phyloP scores from a whole-genome alignment of 1,140 invertebrate genomes.

The Monomorium pharaonis region DNA sequence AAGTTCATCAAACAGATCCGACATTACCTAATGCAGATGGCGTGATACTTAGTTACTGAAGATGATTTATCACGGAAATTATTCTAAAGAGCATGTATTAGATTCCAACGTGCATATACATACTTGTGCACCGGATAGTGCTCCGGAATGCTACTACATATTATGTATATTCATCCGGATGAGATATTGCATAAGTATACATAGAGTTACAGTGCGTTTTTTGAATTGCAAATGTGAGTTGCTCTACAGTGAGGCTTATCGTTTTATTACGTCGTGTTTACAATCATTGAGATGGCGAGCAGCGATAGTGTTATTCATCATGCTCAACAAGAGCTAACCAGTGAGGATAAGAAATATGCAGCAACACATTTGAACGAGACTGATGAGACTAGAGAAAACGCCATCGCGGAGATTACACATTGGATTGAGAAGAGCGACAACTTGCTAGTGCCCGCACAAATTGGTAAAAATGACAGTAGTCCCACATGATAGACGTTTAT shows the following conservation, averaged over 20 bases:
- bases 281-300: neutral
- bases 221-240: neutral
- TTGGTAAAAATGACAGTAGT: slow-evolving; percentile 71
- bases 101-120: no score
- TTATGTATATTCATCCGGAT: no score
- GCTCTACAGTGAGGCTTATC: neutral
- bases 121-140: no score
- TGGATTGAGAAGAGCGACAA: slow-evolving; percentile 71
- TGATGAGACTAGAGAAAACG: slow-evolving; percentile 67
- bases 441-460: slow-evolving; percentile 64
- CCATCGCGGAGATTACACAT: slow-evolving; percentile 75
- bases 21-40: no score
- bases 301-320: neutral
- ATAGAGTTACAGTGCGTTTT: no score
- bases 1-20: no score
- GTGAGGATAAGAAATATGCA: slow-evolving; percentile 60
- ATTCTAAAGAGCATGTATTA: no score
- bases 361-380: slow-evolving; percentile 78
- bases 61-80: no score
- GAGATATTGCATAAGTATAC: no score
- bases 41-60: no score
- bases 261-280: neutral
- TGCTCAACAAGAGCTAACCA: neutral
- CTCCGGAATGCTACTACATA: no score
- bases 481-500: no score